Base-by-base conservation (phyloP, 2,888 invertebrate genomes). In the Hofmannophila pseudospretella region DNA sequence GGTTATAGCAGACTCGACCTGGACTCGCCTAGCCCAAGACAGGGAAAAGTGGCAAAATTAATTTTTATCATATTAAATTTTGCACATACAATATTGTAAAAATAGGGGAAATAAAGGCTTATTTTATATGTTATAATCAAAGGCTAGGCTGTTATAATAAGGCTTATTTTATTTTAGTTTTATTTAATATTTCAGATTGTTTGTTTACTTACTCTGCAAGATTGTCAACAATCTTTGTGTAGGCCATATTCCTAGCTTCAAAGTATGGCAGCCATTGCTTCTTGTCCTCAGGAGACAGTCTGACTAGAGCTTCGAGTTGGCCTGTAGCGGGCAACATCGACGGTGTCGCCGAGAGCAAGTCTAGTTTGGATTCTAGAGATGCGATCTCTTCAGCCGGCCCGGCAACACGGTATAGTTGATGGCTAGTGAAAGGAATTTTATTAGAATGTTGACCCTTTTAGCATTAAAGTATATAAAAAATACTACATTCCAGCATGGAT, bases 221-320 rank as follows among this genome's bases (percentile, higher is more conserved):
- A 44, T 84, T 81, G 16, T 79, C 69, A 14, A 66, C 70, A 3
- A 82, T 54, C 41, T 67, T 67, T 3, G 54, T 69, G 44, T 72
- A 74, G 3, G 51, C 26, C 59, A 82, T 69, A 30, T 53, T 49
- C 12, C 63, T 68, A 3, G 47, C 40, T 1, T 71, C 54, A 53
- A 82, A 82, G 47, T 76, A 65, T 31, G 55, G 48, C 1, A 82
- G 55, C 81, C 82, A 82, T 66, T 68, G 54, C 22, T 48, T 43
- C 39, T 60, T 75, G 22, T 69, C 75, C 34, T 74, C 67, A 0
- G 80, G 81, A 7, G 80, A 64, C 1, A 84, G 43, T 34, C 73
- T 62, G 7, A 82, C 57, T 14, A 82, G 39, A 7, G 72, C 76
- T 42, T 81, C 78, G 0, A 81, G 51, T 34, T 70, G 58, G 1